Percentiles rank a stretch among this genome's conserved stretches.
These are phyloP conservation scores for Eclectus roratus DNA, from an alignment of 2,113 vertebrate species.

Conservation along the genomic window DNA sequence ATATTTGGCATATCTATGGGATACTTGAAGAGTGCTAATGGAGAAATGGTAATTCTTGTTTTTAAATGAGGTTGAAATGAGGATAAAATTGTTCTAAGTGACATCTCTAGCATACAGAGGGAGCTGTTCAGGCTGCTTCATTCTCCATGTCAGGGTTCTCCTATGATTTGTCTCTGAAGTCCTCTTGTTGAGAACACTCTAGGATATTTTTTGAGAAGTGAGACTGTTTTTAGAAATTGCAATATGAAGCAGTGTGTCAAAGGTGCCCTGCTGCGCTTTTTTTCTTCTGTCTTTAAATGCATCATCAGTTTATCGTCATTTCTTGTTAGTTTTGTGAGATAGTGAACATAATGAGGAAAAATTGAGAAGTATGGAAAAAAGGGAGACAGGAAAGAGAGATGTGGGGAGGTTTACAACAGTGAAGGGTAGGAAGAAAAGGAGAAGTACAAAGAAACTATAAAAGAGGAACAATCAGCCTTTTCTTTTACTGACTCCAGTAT, in stretches of 20 bases:
- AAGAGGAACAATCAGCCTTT: background rate
- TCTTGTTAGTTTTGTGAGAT: background rate
- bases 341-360: background rate
- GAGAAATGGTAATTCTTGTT: background rate
- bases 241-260: background rate
- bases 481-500: background rate
- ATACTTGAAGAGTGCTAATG: background rate
- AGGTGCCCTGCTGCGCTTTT: background rate
- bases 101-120: background rate
- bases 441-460: background rate
- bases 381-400: background rate
- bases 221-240: background rate
- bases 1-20: background rate
- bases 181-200: background rate
- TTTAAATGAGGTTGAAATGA: background rate
- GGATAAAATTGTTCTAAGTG: background rate
- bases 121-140: background rate
- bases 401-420: background rate
- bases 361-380: background rate
- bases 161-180: background rate
- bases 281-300: background rate
- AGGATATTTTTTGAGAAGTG: background rate
- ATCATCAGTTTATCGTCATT: background rate
- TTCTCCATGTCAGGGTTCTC: background rate
- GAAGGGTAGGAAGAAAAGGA: background rate